Percentiles rank a stretch among this genome's conserved stretches.
phyloP scores from a whole-genome alignment of 1,140 invertebrate genomes.

The Plutomurus gul region DNA sequence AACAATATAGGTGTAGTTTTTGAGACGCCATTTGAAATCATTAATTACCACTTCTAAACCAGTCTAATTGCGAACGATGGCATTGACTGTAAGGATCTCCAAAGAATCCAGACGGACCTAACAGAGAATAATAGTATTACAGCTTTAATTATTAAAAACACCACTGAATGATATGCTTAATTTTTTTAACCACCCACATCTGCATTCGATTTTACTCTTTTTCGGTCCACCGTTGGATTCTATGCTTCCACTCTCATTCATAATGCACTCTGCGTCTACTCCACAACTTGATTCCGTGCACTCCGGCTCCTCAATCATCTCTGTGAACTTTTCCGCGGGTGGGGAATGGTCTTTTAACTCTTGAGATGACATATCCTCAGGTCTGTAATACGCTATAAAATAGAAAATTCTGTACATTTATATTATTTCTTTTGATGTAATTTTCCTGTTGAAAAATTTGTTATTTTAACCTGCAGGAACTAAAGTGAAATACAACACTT shows the following conservation, averaged over 20 bases:
- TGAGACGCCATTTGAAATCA: too few relatives aligned
- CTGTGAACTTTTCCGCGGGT: background rate
- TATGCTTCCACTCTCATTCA: background rate
- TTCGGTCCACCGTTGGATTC: background rate
- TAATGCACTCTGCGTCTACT: background rate
- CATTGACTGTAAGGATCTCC: constrained; percentile 32
- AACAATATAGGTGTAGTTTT: too few relatives aligned
- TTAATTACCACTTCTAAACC: background rate
- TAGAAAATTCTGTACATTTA: too few relatives aligned
- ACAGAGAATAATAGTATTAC: background rate
- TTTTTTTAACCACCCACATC: background rate
- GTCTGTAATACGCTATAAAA: too few relatives aligned
- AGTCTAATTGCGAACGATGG: constrained; percentile 12
- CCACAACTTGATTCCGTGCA: background rate
- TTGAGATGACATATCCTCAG: too few relatives aligned
- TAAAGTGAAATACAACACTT: constrained; percentile 35
- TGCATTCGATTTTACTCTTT: background rate
- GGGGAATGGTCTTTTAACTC: background rate
- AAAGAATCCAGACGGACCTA: background rate
- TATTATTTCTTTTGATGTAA: too few relatives aligned
- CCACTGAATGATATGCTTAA: background rate
- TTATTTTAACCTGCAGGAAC: background rate
- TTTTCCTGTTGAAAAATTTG: too few relatives aligned
- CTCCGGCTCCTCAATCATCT: background rate
- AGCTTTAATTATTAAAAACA: background rate